These are phyloP conservation scores for Sitta carolinensis DNA, from an alignment of 2,797 vertebrate genomes.

Conservation along the genomic window DNA sequence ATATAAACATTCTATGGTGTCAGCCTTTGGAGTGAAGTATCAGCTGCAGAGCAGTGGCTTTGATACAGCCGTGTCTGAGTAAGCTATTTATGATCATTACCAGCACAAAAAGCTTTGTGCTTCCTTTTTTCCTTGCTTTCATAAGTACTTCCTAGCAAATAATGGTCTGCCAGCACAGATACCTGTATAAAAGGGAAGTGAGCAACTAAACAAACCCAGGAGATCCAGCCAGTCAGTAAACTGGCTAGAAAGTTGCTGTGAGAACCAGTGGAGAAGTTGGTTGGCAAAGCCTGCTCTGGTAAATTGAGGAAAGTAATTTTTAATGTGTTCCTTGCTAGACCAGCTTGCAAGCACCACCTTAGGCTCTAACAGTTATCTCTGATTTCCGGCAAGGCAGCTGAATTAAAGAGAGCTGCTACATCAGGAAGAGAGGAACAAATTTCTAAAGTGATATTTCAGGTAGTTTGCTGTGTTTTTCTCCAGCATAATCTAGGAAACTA, in stretches of 20 bases:
- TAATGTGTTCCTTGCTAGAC: neutral
- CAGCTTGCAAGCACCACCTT: neutral
- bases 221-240: neutral
- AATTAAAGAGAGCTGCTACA: conserved; percentile 11
- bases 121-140: neutral
- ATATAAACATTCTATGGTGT: neutral
- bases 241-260: neutral
- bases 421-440: neutral
- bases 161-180: neutral
- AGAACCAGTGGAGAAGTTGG: neutral
- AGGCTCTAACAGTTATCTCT: conserved; percentile 17
- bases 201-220: neutral
- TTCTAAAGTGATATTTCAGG: conserved; percentile 5
- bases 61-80: neutral
- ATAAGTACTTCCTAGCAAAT: neutral
- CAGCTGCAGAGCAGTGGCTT: neutral
- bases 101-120: neutral
- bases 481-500: neutral
- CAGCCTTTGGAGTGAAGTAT: neutral
- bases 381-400: conserved; percentile 19
- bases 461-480: neutral
- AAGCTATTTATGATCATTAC: neutral
- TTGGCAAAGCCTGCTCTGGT: neutral
- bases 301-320: neutral
- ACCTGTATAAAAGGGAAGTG: neutral